These are phyloP conservation scores for Echeneis naucrates DNA, from an alignment of 2,797 vertebrate species.

Conservation along the genomic window DNA sequence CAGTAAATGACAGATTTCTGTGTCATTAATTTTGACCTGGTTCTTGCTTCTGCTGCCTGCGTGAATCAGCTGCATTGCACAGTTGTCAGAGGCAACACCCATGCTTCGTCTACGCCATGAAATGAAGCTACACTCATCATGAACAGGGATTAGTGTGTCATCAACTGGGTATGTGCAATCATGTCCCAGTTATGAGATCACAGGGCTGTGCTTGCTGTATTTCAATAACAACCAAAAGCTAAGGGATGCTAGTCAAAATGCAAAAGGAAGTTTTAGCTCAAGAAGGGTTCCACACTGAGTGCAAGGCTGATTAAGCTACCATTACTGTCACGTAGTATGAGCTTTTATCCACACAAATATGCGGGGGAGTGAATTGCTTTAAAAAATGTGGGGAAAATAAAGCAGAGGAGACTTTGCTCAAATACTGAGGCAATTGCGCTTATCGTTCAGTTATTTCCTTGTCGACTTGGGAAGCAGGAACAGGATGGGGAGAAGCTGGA, in stretches of 20 bases:
- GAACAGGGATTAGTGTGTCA: constrained; percentile 80
- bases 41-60: constrained; percentile 38
- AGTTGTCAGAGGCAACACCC: constrained; percentile 77
- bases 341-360: constrained; percentile 41
- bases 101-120: constrained; percentile 65
- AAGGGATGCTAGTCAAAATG: constrained; percentile 52
- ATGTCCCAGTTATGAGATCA: constrained; percentile 83
- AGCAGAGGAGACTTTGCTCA: constrained; percentile 70
- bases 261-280: constrained; percentile 59
- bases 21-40: constrained; percentile 41
- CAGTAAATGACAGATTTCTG: constrained; percentile 63
- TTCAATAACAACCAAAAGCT: constrained; percentile 73
- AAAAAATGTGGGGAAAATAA: constrained; percentile 57
- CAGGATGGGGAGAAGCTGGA: constrained; percentile 66
- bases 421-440: constrained; percentile 65
- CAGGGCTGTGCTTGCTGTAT: constrained; percentile 75
- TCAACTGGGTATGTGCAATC: constrained; percentile 78
- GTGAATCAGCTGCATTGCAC: constrained; percentile 50
- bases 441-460: constrained; percentile 66
- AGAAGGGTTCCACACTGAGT: constrained; percentile 38
- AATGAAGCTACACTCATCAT: constrained; percentile 66
- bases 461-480: constrained; percentile 51
- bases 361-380: constrained; percentile 28
- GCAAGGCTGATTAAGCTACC: constrained; percentile 58
- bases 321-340: constrained; percentile 64